Base-by-base conservation (phyloP, 2,797 vertebrate species). In the Dendrocincla fuliginosa region DNA sequence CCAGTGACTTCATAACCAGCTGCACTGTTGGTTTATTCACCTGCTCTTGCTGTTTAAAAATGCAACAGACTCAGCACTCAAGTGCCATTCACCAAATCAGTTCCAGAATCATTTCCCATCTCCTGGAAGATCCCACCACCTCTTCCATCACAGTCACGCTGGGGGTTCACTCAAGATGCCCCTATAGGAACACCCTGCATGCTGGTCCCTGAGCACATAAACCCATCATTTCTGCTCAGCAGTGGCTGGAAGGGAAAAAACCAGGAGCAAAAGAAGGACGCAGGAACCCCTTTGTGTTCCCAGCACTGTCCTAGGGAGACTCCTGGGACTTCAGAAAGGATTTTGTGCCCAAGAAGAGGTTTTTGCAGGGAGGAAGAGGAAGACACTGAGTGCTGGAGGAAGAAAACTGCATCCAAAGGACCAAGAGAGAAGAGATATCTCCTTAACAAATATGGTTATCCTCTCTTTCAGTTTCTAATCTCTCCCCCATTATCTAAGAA, bases 91-190 rank as follows among this genome's bases (percentile, higher is more conserved):
- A 64, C 24, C 20, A 46, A 9, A 27, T 7, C 56, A 64, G 25
- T n/a, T 52, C 22, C 56, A 52, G 24, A 74, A 24, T 23, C 6
- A 8, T 70, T 49, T 57, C 39, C n/a, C 23, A 41, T 4, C 57
- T 41, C 37, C 73, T 37, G n/a, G 41, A 32, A 57, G 83, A 23
- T 11, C 18, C 47, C 64, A 37, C 8, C 73, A 39, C 37, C 22
- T 37, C 50, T 23, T 27, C 20, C 37, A 15, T 16, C 33, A 30
- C 0, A 0, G 5, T n/a, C 70, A 19, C 4, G 0, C 27, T 13
- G 9, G 13, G 23, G 23, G 2, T 33, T 50, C 53, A 8, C 49
- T 41, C 33, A 41, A 13, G 11, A 10, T 0, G 1, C 16, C 30
- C 4, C 0, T 3, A 3, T 0, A 13, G 46, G 87, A 37, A 10